phyloP scores from a whole-genome alignment of 2,797 vertebrate species.

The Aplochiton taeniatus region DNA sequence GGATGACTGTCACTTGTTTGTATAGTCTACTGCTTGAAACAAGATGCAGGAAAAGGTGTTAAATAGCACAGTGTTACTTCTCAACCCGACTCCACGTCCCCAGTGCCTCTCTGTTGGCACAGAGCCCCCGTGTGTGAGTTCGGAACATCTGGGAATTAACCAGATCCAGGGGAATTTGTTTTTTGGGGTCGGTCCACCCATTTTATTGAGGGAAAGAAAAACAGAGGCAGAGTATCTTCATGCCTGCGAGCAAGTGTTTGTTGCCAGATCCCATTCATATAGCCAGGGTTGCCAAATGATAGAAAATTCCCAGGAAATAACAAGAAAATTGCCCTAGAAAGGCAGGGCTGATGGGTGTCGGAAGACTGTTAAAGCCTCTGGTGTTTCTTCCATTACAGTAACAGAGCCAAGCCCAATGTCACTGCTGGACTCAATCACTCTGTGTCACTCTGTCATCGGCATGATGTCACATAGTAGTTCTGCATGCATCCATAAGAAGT shows the following conservation, averaged over 20 bases:
- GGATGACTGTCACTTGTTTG: not conserved
- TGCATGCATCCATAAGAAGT: too few species aligned
- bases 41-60: conserved; percentile 3
- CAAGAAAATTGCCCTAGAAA: not conserved
- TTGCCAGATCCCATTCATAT: not conserved
- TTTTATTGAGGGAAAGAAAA: conserved; percentile 45
- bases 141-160: conserved; percentile 39
- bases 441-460: too few species aligned
- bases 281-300: not conserved
- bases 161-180: conserved; percentile 35
- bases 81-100: not conserved
- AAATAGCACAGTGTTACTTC: not conserved
- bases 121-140: conserved; percentile 19
- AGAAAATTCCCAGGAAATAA: too few species aligned
- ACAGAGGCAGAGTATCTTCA: conserved; percentile 15
- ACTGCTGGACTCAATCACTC: conserved; percentile 14
- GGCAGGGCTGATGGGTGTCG: not conserved
- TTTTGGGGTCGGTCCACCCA: conserved; percentile 31
- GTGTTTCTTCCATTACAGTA: not conserved
- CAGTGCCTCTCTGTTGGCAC: conserved; percentile 23
- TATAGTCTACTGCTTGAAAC: not conserved
- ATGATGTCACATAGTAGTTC: conserved; percentile 24
- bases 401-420: conserved; percentile 20
- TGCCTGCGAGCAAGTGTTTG: not conserved
- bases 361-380: conserved; percentile 10